A percentile compares a stretch with the other conserved stretches of the same genome.
phyloP scores from a whole-genome alignment of 2,888 invertebrate genomes.

The Magallana nippona region DNA sequence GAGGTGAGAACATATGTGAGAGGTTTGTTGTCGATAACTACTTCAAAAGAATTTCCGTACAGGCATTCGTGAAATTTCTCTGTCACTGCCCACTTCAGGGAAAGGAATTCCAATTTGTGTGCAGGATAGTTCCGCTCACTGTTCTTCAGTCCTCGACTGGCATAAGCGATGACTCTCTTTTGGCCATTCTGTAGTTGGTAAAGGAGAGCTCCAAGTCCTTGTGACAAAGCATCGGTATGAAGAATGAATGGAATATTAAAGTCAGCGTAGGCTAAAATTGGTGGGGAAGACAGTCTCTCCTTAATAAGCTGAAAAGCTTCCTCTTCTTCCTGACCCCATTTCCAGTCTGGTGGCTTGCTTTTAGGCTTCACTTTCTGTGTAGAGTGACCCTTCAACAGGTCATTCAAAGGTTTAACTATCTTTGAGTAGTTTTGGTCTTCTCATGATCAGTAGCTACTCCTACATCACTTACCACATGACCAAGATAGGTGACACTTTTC shows the following conservation, averaged over 20 bases:
- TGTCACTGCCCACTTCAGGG: neutral
- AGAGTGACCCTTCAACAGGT: neutral
- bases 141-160: conserved; percentile 4
- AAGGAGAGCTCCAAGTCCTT: no score
- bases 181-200: neutral
- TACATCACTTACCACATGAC: conserved; percentile 6
- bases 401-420: conserved; percentile 1
- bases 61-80: neutral
- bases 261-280: no score
- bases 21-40: neutral
- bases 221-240: no score
- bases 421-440: neutral
- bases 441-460: conserved; percentile 9
- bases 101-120: neutral
- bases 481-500: neutral
- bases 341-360: neutral
- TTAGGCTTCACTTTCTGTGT: neutral
- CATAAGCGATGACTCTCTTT: neutral
- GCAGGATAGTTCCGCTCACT: neutral
- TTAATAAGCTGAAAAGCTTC: no score
- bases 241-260: no score
- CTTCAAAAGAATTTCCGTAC: neutral
- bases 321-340: no score
- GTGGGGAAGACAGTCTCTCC: no score
- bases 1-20: neutral